Conservation (phyloP, 2,888 invertebrate species). For the Caenorhabditis sp. region DNA sequence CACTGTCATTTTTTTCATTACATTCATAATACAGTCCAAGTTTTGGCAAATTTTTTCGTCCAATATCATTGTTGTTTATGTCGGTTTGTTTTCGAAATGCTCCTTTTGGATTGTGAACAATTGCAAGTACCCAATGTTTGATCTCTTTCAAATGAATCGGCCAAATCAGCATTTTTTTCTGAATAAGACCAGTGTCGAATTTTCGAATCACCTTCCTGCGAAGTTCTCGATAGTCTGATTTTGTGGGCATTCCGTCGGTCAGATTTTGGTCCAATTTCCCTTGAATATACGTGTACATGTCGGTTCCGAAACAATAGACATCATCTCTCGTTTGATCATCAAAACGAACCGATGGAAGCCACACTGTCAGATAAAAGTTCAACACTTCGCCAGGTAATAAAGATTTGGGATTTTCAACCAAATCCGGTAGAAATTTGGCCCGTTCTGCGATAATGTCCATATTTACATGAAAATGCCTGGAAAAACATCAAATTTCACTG, state of each 20-base stretch:
- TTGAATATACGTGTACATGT: slow-evolving; percentile 9
- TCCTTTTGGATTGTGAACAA: slow-evolving; percentile 23
- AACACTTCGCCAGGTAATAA: slow-evolving; percentile 14
- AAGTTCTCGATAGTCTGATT: slow-evolving; percentile 5
- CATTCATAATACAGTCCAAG: neutral
- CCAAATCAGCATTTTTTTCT: slow-evolving; percentile 15
- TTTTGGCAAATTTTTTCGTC: neutral
- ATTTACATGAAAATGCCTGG: too few relatives aligned
- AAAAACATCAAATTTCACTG: too few relatives aligned
- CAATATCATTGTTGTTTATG: neutral
- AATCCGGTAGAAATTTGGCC: too few relatives aligned
- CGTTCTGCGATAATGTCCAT: too few relatives aligned
- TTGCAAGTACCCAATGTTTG: slow-evolving; percentile 22
- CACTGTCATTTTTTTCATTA: neutral
- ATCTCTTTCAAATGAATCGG: slow-evolving; percentile 11
- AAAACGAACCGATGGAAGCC: neutral
- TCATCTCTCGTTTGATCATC: slow-evolving; percentile 4
- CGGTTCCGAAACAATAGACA: neutral
- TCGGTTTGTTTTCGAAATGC: slow-evolving; percentile 1
- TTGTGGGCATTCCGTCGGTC: slow-evolving; percentile 1
- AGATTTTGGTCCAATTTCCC: neutral
- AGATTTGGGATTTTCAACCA: neutral
- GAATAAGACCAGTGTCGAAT: neutral
- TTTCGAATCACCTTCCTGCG: neutral
- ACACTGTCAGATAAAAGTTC: slow-evolving; percentile 15